Base-by-base conservation (phyloP, 1,140 invertebrate species). In the Aphaenogaster ashmeadi region DNA sequence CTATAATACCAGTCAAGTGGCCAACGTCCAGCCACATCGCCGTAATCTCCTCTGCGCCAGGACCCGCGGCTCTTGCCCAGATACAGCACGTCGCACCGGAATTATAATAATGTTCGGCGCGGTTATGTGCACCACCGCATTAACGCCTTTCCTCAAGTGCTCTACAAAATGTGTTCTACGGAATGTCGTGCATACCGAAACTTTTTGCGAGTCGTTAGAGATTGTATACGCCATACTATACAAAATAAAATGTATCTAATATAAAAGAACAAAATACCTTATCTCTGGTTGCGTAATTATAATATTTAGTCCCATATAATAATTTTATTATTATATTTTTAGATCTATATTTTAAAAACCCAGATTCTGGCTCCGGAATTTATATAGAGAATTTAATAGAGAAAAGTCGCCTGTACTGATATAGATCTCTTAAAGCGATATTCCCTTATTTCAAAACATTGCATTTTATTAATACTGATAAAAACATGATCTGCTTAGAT, bases 1-100 rank as follows among this genome's bases (percentile, higher is more conserved):
- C 88, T 93, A 92, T 93, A 92, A 92, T 92, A 87, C 91, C 79
- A 90, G 89, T 92, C 92, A 93, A 94, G 92, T 94, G 91, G 89
- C 88, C 93, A 93, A 64, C 71, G 91, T 91, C 91, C 92, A 87
- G 60, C 60, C 72, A 69, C 41, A 81, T 75, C 62, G 87, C 88
- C 90, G 88, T 94, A 94, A 94, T 94, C 93, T 94, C 92, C 83
- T 91, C 88, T 80, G 60, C 75, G 69, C 88, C 93, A 91, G 90
- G 52, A 78, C 79, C 80, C 89, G 41, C 67, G 33, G 67, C 74
- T 88, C 88, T 80, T 91, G 77, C 36, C 88, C 88, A 93, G 93
- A 94, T 94, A 94, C 93, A 93, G 93, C 93, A 94, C 93, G 93
- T 93, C 83, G 89, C 87, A 60, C 44, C 54, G 84, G 47, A 66